Evolutionary conservation across 2,113 vertebrate species (phyloP).

Genomic region (Patagioenas fasciata): DNA sequence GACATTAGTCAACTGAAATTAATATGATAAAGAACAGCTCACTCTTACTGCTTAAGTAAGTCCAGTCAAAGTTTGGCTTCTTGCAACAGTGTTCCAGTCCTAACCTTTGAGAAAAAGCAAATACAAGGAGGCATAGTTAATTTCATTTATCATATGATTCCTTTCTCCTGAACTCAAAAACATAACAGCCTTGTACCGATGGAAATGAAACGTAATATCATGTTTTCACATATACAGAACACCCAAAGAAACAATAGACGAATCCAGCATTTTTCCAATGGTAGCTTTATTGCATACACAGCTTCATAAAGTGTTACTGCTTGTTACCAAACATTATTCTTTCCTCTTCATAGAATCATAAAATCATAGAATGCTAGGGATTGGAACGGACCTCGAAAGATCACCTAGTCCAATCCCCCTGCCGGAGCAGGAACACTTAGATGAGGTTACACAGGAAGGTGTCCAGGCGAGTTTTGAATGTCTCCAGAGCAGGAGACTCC

Average conservation of each 20-base stretch:
- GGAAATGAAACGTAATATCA: neutral
- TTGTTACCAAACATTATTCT: neutral
- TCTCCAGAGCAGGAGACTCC: too few relatives aligned
- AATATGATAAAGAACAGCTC: conserved; percentile 33
- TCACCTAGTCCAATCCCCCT: too few relatives aligned
- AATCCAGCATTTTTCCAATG: neutral
- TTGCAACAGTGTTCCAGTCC: neutral
- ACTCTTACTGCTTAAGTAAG: neutral
- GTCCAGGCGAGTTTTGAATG: too few relatives aligned
- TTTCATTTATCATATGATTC: neutral
- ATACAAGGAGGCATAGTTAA: neutral
- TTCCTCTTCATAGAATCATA: too few relatives aligned
- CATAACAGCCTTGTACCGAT: neutral
- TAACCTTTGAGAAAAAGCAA: neutral
- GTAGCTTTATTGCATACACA: neutral
- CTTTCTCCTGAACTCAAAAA: neutral
- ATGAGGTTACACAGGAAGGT: too few relatives aligned
- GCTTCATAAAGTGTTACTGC: neutral
- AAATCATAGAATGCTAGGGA: too few relatives aligned
- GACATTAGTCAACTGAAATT: conserved; percentile 14
- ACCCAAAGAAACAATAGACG: neutral
- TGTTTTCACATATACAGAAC: neutral
- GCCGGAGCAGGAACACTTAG: too few relatives aligned
- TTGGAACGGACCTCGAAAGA: too few relatives aligned
- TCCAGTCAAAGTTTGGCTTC: neutral